phyloP scores from a whole-genome alignment of 2,113 vertebrate genomes.

The Heliornis fulica region DNA sequence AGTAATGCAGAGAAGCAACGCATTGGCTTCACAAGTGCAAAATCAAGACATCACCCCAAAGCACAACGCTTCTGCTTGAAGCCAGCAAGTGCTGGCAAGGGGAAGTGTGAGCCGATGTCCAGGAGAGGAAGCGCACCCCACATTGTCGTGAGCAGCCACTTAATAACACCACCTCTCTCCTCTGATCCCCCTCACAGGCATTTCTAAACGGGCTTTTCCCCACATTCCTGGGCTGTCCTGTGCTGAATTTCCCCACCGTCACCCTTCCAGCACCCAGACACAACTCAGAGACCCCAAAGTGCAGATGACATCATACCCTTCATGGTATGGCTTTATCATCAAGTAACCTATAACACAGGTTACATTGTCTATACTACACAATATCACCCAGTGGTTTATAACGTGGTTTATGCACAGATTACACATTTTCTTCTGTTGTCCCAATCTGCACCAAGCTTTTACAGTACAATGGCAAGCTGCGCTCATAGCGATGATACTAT shows the following conservation, averaged over 20 bases:
- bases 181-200: neutral
- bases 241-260: neutral
- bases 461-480: neutral
- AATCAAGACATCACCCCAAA: neutral
- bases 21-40: neutral
- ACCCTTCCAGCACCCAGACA: neutral
- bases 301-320: neutral
- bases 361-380: neutral
- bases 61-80: accelerated
- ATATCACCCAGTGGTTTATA: neutral
- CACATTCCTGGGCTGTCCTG: neutral
- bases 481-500: accelerated
- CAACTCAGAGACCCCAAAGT: neutral
- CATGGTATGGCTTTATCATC: neutral
- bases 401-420: neutral
- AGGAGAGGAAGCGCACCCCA: neutral
- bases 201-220: neutral
- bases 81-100: neutral
- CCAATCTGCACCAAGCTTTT: neutral
- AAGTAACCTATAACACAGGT: neutral
- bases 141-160: accelerated
- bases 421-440: neutral
- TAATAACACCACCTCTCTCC: neutral
- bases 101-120: accelerated
- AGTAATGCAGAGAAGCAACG: neutral